A percentile compares a stretch with the other conserved stretches of the same genome.
Conservation (phyloP, 1,140 invertebrate genomes). For the Lasioglossum baleicum region DNA sequence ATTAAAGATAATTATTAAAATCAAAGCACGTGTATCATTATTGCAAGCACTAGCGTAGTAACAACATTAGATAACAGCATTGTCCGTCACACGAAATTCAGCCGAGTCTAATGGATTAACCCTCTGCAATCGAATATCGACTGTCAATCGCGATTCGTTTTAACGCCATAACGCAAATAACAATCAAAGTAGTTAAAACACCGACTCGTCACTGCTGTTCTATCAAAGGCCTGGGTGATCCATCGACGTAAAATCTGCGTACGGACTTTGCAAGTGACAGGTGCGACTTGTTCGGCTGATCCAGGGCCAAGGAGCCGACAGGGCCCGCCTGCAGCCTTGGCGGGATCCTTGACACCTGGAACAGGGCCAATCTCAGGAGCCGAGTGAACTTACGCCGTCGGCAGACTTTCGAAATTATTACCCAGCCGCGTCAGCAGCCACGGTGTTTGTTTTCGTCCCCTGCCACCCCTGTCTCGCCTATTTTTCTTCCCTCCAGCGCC, state of each 20-base stretch:
- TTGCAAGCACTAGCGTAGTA: too few species aligned
- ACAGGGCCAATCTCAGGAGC: slow-evolving; percentile 71
- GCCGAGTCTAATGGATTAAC: too few species aligned
- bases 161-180: too few species aligned
- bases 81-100: too few species aligned
- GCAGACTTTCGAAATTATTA: slow-evolving; percentile 77
- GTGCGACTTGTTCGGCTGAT: slow-evolving; percentile 54
- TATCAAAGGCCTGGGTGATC: too few species aligned
- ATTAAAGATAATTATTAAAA: too few species aligned
- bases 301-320: slow-evolving; percentile 59
- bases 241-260: slow-evolving; percentile 41
- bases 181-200: too few species aligned
- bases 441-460: slow-evolving; percentile 74
- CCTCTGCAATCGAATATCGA: too few species aligned
- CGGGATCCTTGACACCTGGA: slow-evolving; percentile 77
- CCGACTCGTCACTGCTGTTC: too few species aligned
- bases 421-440: slow-evolving; percentile 72
- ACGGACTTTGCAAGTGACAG: slow-evolving; percentile 49
- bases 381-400: slow-evolving; percentile 75
- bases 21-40: too few species aligned
- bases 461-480: slow-evolving; percentile 39
- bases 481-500: not conserved
- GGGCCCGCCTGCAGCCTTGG: slow-evolving; percentile 64
- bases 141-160: too few species aligned
- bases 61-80: too few species aligned